Evolutionary conservation across 1,140 invertebrate species (phyloP).

Genomic region (Hestina assimilis): DNA sequence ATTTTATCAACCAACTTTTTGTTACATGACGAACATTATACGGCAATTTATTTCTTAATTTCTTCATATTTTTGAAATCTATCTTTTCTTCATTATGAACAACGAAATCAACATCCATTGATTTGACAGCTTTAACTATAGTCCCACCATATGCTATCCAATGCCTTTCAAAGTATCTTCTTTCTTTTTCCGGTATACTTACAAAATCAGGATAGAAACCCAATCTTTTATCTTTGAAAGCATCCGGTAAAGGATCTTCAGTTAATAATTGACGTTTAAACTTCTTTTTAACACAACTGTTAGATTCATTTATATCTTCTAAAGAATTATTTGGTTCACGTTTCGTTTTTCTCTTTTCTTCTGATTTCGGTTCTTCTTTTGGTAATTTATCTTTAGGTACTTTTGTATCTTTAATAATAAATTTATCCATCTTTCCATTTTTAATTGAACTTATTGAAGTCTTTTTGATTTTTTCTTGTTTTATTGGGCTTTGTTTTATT

Average conservation of each 20-base stretch:
- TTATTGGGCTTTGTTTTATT: conserved; percentile 38
- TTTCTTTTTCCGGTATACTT: conserved; percentile 54
- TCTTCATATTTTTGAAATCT: conserved; percentile 53
- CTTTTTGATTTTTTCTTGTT: conserved; percentile 24
- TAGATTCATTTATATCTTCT: not conserved
- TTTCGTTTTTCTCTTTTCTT: conserved; percentile 22
- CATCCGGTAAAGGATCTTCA: conserved; percentile 62
- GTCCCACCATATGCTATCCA: conserved; percentile 78
- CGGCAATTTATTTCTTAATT: conserved; percentile 53
- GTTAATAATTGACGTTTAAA: conserved; percentile 35
- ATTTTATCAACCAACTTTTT: conserved; percentile 76
- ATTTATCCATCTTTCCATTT: conserved; percentile 35
- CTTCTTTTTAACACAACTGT: conserved; percentile 20
- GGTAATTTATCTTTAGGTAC: conserved; percentile 10
- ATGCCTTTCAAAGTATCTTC: conserved; percentile 67
- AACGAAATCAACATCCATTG: conserved; percentile 69
- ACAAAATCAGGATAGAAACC: conserved; percentile 71
- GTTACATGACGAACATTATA: conserved; percentile 71
- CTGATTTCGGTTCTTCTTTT: conserved; percentile 22
- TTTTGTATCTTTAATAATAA: conserved; percentile 31
- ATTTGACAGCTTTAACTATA: conserved; percentile 60
- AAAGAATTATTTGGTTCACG: conserved; percentile 21
- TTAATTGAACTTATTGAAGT: conserved; percentile 2
- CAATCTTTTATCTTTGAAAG: conserved; percentile 56
- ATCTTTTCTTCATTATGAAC: conserved; percentile 70